These are phyloP conservation scores for Drosophila infuscata DNA, from an alignment of 2,888 invertebrate genomes.

Conservation along the genomic window DNA sequence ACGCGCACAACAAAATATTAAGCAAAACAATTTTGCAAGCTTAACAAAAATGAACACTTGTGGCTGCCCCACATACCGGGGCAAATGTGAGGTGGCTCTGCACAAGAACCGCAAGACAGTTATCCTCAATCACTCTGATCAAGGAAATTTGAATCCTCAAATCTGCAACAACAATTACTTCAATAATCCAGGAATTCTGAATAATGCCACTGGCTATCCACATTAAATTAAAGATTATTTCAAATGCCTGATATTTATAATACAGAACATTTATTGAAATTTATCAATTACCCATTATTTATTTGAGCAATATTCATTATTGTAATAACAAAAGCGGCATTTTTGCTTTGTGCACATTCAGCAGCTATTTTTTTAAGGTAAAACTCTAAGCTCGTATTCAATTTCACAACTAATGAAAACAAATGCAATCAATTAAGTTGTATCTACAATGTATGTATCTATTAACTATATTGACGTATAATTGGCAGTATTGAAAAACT, in stretches of 20 bases:
- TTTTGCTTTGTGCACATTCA: neutral
- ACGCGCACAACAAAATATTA: slow-evolving; percentile 59
- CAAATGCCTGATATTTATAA: neutral
- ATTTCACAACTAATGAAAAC: neutral
- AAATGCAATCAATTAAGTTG: neutral
- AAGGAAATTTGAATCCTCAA: slow-evolving; percentile 16
- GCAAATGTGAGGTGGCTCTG: neutral
- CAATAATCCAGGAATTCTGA: neutral
- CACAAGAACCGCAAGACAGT: slow-evolving; percentile 5
- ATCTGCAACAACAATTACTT: slow-evolving; percentile 16
- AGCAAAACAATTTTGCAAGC: slow-evolving; percentile 78
- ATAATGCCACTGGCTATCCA: slow-evolving; percentile 39
- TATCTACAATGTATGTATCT: neutral
- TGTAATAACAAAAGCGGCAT: neutral
- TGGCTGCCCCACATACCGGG: slow-evolving; percentile 23
- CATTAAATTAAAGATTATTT: slow-evolving; percentile 51
- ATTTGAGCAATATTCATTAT: slow-evolving; percentile 28
- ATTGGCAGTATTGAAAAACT: neutral
- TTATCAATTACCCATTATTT: slow-evolving; percentile 16
- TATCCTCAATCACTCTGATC: neutral
- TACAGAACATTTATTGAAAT: neutral
- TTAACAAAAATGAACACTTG: slow-evolving; percentile 77
- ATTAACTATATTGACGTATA: neutral
- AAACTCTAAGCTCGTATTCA: neutral
- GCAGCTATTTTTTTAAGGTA: neutral